Evolutionary conservation across 2,797 vertebrate species (phyloP).

Genomic region (Centropyge bicolor): DNA sequence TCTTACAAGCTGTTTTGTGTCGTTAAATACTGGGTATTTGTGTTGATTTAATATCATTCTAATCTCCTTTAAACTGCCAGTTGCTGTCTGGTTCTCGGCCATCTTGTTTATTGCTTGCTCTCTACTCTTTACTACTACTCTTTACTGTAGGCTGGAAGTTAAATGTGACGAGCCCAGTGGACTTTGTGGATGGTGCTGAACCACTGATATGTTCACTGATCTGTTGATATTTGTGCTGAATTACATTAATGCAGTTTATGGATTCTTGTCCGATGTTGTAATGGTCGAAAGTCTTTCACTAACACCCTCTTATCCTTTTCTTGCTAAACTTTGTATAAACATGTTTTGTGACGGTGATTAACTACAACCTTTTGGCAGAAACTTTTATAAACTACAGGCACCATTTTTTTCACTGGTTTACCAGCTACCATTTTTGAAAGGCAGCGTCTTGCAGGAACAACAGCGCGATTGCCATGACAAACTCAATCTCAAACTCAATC

Average conservation of each 20-base stretch:
- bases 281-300: neutral
- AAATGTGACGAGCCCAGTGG: conserved; percentile 33
- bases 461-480: neutral
- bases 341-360: conserved; percentile 23
- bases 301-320: conserved; percentile 1
- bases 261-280: neutral
- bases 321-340: conserved; percentile 12
- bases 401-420: neutral
- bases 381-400: conserved; percentile 11
- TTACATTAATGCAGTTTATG: neutral
- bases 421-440: conserved; percentile 7
- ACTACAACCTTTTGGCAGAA: conserved; percentile 11
- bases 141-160: conserved; percentile 35
- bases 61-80: conserved; percentile 82
- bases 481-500: conserved; percentile 15
- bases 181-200: conserved; percentile 20
- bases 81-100: conserved; percentile 77
- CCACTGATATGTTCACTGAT: neutral
- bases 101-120: conserved; percentile 66
- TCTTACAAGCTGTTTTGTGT: conserved; percentile 85
- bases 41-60: conserved; percentile 86
- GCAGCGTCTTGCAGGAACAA: neutral
- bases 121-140: conserved; percentile 43
- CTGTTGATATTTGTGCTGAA: neutral
- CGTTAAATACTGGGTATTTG: conserved; percentile 84